phyloP scores from a whole-genome alignment of 2,888 invertebrate genomes.

The Polyommatus iphigenia region DNA sequence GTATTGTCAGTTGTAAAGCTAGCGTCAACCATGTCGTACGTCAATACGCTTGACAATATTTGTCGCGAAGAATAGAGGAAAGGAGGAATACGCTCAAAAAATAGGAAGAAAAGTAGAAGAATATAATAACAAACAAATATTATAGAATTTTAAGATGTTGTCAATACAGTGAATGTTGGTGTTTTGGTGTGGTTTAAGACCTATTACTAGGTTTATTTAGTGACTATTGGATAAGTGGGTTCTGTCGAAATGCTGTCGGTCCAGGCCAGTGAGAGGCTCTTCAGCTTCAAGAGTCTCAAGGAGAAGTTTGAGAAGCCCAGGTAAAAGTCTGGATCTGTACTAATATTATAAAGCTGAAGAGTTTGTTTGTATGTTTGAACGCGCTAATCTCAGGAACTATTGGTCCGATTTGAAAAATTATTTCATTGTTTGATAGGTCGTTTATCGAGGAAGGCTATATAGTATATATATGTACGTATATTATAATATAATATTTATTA shows the following conservation, averaged over 20 bases:
- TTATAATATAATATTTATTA: too few relatives aligned
- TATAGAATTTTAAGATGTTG: background rate
- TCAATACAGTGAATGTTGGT: background rate
- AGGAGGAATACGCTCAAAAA: background rate
- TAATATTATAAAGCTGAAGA: too few relatives aligned
- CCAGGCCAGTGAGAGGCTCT: slow-evolving; percentile 62
- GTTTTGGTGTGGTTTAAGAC: background rate
- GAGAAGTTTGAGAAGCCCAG: slow-evolving; percentile 68
- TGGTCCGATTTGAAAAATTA: too few relatives aligned
- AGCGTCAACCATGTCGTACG: background rate
- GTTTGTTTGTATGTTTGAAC: too few relatives aligned
- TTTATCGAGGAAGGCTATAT: too few relatives aligned
- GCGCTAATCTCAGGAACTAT: too few relatives aligned
- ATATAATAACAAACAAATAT: too few relatives aligned
- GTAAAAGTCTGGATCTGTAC: slow-evolving; percentile 53
- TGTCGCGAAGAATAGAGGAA: background rate
- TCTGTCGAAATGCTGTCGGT: slow-evolving; percentile 60
- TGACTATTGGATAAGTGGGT: slow-evolving; percentile 39
- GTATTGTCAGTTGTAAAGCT: background rate
- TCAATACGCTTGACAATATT: background rate
- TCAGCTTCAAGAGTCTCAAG: slow-evolving; percentile 65
- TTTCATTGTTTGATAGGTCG: too few relatives aligned
- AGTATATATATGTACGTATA: too few relatives aligned
- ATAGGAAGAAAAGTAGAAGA: background rate
- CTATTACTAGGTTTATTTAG: background rate